phyloP scores from a whole-genome alignment of 2,113 vertebrate species.

The Procavia capensis region DNA sequence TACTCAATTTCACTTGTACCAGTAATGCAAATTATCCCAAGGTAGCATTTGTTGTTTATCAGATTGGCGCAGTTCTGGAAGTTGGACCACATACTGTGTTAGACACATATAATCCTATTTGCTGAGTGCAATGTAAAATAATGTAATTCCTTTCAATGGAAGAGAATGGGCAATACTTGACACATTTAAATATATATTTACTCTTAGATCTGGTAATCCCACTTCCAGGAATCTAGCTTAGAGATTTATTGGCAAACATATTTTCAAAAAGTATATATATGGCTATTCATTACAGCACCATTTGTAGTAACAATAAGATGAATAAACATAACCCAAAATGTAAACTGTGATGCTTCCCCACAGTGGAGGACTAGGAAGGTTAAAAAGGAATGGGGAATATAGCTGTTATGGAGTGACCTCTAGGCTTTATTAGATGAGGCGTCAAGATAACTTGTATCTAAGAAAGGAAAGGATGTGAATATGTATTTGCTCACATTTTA shows the following conservation, averaged over 20 bases:
- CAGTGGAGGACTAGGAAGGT: neutral
- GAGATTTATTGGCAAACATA: constrained; percentile 6
- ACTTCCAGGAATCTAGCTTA: neutral
- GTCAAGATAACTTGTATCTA: neutral
- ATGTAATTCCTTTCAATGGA: neutral
- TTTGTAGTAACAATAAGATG: neutral
- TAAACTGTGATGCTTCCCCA: neutral
- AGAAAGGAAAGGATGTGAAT: neutral
- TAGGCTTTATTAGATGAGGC: neutral
- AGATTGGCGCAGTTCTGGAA: neutral
- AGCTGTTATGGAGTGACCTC: neutral
- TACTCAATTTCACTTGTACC: neutral
- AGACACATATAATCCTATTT: neutral
- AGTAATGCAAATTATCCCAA: neutral
- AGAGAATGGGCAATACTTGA: neutral
- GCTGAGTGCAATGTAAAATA: neutral
- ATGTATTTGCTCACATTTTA: constrained; percentile 5
- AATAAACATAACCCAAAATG: neutral
- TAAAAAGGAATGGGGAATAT: neutral
- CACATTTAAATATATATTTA: no score
- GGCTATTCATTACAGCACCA: neutral
- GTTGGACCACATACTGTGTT: neutral
- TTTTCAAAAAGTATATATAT: neutral
- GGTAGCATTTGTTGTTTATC: neutral
- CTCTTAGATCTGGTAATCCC: neutral